Conservation (phyloP, 2,113 vertebrate species). For the Clarias batrachus region DNA sequence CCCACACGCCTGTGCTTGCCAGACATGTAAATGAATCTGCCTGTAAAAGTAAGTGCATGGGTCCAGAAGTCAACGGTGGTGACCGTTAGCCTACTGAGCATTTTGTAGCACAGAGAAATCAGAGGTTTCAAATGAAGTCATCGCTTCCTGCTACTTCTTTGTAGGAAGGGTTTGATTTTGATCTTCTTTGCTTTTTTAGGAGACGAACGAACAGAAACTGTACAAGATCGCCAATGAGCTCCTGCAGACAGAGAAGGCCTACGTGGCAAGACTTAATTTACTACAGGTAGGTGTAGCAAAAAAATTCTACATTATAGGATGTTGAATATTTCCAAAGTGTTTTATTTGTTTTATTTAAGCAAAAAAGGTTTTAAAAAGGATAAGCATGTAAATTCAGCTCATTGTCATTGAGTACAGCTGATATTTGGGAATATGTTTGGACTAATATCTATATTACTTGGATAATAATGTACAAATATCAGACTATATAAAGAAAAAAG, state of each 20-base stretch:
- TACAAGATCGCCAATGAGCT: conserved; percentile 96
- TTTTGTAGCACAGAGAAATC: background rate
- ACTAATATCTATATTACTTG: background rate
- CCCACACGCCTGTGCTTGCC: background rate
- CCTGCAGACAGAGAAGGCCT: conserved; percentile 92
- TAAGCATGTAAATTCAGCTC: background rate
- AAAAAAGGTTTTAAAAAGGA: background rate
- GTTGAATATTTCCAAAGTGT: background rate
- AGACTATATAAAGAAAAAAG: background rate
- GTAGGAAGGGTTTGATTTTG: background rate
- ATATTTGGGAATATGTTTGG: background rate
- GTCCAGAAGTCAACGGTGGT: background rate
- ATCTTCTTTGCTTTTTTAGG: conserved; percentile 68
- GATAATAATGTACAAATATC: background rate
- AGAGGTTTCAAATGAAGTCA: background rate
- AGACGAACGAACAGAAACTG: conserved; percentile 92
- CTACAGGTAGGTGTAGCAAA: conserved; percentile 71
- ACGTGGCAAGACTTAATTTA: conserved; percentile 86
- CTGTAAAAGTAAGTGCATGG: background rate
- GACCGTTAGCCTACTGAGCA: background rate
- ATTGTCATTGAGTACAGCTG: background rate
- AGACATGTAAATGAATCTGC: background rate
- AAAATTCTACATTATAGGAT: background rate
- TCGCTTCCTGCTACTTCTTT: background rate
- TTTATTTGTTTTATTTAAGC: background rate